Conservation (phyloP, 2,797 vertebrate genomes). For the Balearica regulorum region DNA sequence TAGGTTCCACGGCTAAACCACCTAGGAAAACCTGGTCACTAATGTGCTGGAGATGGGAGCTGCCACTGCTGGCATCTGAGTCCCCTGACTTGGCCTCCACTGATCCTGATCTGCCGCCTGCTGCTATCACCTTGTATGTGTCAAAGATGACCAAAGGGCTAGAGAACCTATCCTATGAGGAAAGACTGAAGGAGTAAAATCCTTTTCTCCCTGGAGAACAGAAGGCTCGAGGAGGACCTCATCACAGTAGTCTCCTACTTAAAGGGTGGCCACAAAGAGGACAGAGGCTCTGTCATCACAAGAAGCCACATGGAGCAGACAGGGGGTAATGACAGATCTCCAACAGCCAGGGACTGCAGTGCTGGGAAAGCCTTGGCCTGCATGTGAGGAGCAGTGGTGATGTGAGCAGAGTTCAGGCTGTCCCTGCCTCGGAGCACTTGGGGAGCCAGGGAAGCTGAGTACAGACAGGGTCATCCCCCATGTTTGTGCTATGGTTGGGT, state of each 20-base stretch:
- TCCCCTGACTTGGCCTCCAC: not conserved
- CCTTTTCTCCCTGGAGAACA: not conserved
- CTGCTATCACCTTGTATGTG: not conserved
- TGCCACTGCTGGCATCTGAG: not conserved
- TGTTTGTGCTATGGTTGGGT: not conserved
- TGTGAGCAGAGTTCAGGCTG: not conserved
- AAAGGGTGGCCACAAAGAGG: not conserved
- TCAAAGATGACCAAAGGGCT: not conserved
- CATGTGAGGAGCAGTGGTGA: not conserved
- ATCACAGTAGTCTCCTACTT: too few species aligned
- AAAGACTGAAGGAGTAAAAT: not conserved
- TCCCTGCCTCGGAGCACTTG: not conserved
- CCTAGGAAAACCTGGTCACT: not conserved
- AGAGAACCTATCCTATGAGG: not conserved
- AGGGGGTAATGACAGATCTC: not conserved
- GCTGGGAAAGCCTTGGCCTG: not conserved
- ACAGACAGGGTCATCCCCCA: too few species aligned
- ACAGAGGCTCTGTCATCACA: not conserved
- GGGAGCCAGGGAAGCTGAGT: not conserved
- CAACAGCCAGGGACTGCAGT: not conserved
- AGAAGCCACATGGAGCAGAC: not conserved
- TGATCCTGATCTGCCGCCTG: not conserved
- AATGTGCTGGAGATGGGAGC: not conserved
- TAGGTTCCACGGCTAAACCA: constrained; percentile 85
- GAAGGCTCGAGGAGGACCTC: not conserved